Evolutionary conservation across 1,140 invertebrate genomes (phyloP).

Genomic region (Galleria mellonella): DNA sequence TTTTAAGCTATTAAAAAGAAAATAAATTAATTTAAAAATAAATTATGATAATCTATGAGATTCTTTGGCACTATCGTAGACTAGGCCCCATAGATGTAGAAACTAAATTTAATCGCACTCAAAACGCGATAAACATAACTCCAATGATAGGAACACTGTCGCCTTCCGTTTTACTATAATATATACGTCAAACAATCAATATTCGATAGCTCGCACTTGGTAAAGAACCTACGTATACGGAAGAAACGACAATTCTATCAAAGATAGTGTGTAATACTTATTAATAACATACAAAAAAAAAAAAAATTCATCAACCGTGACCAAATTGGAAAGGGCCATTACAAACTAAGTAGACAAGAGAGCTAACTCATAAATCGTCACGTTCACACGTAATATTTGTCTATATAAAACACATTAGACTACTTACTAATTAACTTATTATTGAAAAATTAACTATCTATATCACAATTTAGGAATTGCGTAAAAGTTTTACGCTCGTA

Average conservation of each 20-base stretch:
- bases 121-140: too few species aligned
- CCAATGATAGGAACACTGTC: too few species aligned
- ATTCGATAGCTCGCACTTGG: neutral
- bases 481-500: conserved; percentile 29
- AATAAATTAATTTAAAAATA: conserved; percentile 29
- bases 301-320: neutral
- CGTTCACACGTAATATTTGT: conserved; percentile 20
- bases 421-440: conserved; percentile 28
- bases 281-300: neutral
- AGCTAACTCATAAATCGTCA: conserved; percentile 29
- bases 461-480: conserved; percentile 72
- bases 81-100: conserved; percentile 35
- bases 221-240: neutral
- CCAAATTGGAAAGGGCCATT: neutral
- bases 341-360: conserved; percentile 20
- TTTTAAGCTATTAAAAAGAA: conserved; percentile 41
- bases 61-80: conserved; percentile 63
- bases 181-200: too few species aligned
- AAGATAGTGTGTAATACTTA: too few species aligned
- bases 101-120: neutral
- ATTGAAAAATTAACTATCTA: conserved; percentile 40
- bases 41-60: conserved; percentile 37
- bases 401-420: conserved; percentile 29
- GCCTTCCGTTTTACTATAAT: neutral
- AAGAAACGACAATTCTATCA: neutral